These are phyloP conservation scores for Plagodis pulveraria DNA, from an alignment of 2,888 invertebrate species.

Conservation along the genomic window DNA sequence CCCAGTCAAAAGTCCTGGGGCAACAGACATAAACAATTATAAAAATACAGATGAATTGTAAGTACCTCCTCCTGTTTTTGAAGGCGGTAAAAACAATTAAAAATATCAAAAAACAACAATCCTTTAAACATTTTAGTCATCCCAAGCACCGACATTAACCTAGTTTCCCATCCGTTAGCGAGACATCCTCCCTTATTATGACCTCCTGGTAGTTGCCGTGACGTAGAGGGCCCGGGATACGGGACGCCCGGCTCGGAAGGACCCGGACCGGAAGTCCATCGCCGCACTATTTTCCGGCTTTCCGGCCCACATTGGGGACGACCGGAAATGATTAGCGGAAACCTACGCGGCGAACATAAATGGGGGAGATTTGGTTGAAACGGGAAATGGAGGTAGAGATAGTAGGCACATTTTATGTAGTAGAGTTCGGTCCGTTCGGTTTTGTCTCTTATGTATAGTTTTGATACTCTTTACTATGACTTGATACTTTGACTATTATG, in stretches of 20 bases:
- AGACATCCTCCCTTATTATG: constrained; percentile 39
- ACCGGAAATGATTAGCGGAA: constrained; percentile 16
- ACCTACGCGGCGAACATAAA: constrained; percentile 19
- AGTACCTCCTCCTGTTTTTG: no score
- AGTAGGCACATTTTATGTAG: no score
- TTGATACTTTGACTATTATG: no score
- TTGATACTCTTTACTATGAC: no score
- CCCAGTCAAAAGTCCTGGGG: no score
- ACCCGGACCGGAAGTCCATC: constrained; percentile 15
- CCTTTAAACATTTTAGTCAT: no score
- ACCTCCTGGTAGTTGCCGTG: constrained; percentile 53
- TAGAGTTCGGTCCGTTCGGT: no score
- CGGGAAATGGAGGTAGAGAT: not conserved
- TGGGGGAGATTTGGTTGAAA: constrained; percentile 5
- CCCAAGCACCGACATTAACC: not conserved
- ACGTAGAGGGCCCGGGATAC: constrained; percentile 58
- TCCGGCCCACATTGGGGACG: constrained; percentile 10
- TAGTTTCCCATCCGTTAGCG: not conserved
- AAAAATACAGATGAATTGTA: no score
- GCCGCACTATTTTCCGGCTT: constrained; percentile 19
- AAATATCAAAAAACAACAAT: no score
- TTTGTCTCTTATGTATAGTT: no score
- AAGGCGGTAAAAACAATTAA: no score
- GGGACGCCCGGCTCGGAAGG: constrained; percentile 41
- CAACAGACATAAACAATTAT: no score